phyloP scores from a whole-genome alignment of 2,113 vertebrate genomes.

The Etia nguti region DNA sequence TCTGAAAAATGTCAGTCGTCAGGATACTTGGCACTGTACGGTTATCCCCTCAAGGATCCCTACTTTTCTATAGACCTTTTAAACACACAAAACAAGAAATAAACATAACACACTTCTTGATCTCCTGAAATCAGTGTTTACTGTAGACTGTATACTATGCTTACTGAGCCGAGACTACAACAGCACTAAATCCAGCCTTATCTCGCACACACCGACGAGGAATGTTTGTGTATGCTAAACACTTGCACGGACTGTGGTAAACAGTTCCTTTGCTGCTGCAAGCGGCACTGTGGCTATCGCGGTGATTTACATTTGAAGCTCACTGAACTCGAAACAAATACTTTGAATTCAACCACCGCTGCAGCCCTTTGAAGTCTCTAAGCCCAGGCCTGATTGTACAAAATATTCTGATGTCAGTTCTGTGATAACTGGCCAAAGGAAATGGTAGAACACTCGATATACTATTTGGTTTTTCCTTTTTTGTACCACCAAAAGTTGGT shows the following conservation, averaged over 20 bases:
- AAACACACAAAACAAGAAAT: neutral
- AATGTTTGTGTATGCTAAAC: constrained; percentile 19
- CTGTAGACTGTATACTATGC: neutral
- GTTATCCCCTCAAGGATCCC: neutral
- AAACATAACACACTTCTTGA: neutral
- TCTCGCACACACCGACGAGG: neutral
- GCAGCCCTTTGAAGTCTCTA: neutral
- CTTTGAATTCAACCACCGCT: neutral
- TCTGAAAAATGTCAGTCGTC: neutral
- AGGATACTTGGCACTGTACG: neutral
- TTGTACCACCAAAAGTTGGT: neutral
- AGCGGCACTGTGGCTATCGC: neutral
- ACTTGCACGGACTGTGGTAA: neutral
- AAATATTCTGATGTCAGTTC: neutral
- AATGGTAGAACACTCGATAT: neutral
- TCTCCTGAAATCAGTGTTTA: constrained; percentile 1
- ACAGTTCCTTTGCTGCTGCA: neutral
- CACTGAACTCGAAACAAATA: constrained; percentile 13
- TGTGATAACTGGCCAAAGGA: neutral
- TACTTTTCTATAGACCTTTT: neutral
- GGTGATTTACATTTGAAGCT: neutral
- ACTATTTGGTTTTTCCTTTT: neutral
- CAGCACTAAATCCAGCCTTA: constrained; percentile 25
- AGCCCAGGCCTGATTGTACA: neutral
- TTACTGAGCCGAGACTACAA: constrained; percentile 16